Evolutionary conservation across 2,113 vertebrate genomes (phyloP).

Genomic region (Tetrao urogallus): DNA sequence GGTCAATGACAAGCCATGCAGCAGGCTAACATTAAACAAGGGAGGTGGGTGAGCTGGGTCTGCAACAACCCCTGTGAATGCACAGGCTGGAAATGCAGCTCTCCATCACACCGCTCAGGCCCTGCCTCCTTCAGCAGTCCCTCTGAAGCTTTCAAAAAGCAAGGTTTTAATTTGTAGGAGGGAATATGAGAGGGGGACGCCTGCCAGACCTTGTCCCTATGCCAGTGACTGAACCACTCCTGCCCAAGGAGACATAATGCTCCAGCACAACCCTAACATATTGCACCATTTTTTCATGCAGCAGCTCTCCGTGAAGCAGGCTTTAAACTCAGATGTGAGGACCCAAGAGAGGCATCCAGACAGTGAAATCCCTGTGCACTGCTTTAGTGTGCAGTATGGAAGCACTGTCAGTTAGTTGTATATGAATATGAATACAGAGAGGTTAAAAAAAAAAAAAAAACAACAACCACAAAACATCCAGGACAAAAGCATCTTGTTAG

Average conservation of each 20-base stretch:
- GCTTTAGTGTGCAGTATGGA: no score
- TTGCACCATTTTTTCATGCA: not conserved
- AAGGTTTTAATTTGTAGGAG: not conserved
- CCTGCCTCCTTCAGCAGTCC: not conserved
- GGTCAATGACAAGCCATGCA: accelerated
- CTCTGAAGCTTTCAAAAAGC: not conserved
- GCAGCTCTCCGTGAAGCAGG: not conserved
- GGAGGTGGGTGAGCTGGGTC: accelerated
- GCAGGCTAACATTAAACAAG: accelerated
- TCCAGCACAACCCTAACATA: accelerated
- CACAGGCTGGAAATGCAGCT: not conserved
- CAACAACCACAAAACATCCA: not conserved
- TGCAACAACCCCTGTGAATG: not conserved
- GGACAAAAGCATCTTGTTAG: not conserved
- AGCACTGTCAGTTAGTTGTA: no score
- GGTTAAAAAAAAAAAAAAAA: not conserved
- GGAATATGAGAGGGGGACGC: accelerated
- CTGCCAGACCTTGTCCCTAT: not conserved
- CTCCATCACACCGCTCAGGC: accelerated
- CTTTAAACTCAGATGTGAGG: not conserved
- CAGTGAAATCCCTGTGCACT: not conserved
- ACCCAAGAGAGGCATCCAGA: not conserved
- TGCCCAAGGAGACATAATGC: accelerated
- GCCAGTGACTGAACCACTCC: not conserved
- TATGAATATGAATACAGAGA: no score